Evolutionary conservation across 2,113 vertebrate genomes (phyloP).

Genomic region (Genyomyrus donnyi): DNA sequence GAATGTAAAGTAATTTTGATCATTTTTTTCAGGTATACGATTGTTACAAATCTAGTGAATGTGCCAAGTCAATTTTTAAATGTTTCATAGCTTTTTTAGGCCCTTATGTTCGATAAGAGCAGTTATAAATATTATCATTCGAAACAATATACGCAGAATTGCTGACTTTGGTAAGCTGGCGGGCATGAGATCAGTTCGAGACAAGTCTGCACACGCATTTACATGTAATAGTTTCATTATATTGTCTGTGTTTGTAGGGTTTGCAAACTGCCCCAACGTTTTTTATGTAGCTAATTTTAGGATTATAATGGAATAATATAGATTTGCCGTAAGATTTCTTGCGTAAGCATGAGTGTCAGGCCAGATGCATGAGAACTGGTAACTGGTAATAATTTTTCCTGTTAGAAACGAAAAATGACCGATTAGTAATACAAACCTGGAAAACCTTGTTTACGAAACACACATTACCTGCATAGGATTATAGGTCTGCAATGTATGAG

Average conservation of each 20-base stretch:
- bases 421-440: neutral
- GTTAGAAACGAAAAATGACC: neutral
- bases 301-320: too few relatives aligned
- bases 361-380: neutral
- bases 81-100: neutral
- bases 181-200: too few relatives aligned
- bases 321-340: too few relatives aligned
- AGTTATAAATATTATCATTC: neutral
- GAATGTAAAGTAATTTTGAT: neutral
- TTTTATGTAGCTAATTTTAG: too few relatives aligned
- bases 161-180: too few relatives aligned
- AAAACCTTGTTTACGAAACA: neutral
- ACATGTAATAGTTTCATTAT: too few relatives aligned
- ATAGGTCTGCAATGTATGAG: neutral
- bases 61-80: neutral
- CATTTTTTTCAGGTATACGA: neutral
- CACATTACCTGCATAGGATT: neutral
- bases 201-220: too few relatives aligned
- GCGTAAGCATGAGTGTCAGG: too few relatives aligned
- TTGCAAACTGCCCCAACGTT: neutral
- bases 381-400: neutral
- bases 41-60: neutral
- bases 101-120: neutral
- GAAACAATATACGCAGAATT: neutral
- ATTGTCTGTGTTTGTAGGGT: neutral